Base-by-base conservation (phyloP, 2,797 vertebrate genomes). In the Holocentrus rufus region DNA sequence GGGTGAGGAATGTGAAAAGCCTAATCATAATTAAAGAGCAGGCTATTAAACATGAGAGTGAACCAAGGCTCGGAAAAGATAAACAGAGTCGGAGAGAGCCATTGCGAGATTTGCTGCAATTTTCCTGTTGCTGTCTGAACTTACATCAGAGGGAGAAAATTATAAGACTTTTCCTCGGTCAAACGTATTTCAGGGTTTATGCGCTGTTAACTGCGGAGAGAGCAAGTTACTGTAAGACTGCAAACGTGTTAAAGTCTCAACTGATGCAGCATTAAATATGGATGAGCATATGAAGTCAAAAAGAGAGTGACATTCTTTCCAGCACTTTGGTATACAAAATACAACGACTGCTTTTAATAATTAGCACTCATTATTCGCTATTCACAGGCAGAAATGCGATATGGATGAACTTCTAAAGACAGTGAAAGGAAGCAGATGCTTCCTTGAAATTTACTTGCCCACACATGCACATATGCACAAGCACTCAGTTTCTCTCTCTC, bases 21-120 rank as follows among this genome's bases (percentile, higher is more conserved):
- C 93, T 93, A 94, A 95, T 95, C 91, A 93, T 93, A 94, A 95
- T 94, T 93, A 93, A 92, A 90, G 91, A 92, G 89, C 47, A 20
- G 83, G 86, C 88, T 79, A 87, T 87, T 77, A 87, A 91, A 90
- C 86, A 87, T 65, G 83, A 91, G 85, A 79, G 78, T 78, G 79
- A 87, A 85, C 81, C 64, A 62, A 84, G 82, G 66, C 84, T 83
- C 64, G 58, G 58, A 82, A 46, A 90, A 92, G 88, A 93, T 81
- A 90, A 93, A 91, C 88, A 86, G 74, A 83, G 83, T 85, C 85
- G 72, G 85, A 62, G 47, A 74, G 74, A 87, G 84, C 85, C 64
- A 31, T 66, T 46, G 53, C 54, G 61, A 62, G 79, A 76, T 85
- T 72, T 59, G 58, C 72, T 56, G 61, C 55, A 84, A 84, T 80